Conservation (phyloP, 2,797 vertebrate species). For the Oreonectes daqikongensis region DNA sequence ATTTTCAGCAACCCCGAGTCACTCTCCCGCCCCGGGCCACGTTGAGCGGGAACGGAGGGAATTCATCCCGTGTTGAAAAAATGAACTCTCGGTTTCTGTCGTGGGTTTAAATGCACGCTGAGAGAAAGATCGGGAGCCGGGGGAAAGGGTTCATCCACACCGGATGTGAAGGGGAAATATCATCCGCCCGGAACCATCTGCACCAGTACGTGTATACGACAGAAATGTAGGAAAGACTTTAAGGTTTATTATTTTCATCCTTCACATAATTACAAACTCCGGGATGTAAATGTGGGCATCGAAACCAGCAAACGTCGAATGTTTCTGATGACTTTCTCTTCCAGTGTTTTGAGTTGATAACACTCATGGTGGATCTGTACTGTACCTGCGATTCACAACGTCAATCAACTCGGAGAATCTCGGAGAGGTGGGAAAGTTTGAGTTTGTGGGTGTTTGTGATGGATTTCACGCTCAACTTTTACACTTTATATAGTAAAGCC, state of each 20-base stretch:
- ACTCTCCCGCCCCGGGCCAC: conserved; percentile 13
- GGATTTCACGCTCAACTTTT: not conserved
- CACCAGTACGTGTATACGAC: no score
- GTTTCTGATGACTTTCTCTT: not conserved
- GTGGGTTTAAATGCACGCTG: not conserved
- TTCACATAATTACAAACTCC: not conserved
- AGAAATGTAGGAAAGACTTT: no score
- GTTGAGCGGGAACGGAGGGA: conserved; percentile 30
- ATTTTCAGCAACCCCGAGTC: conserved; percentile 54
- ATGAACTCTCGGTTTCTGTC: conserved; percentile 40
- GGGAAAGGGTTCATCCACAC: not conserved
- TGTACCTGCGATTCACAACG: not conserved
- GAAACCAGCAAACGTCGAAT: not conserved
- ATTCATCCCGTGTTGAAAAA: conserved; percentile 38
- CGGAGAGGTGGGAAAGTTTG: not conserved
- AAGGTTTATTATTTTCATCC: no score
- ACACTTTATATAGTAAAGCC: not conserved
- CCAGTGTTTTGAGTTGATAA: not conserved
- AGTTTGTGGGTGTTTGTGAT: not conserved
- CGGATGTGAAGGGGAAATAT: not conserved
- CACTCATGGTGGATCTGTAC: not conserved
- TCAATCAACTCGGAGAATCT: not conserved
- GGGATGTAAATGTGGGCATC: not conserved
- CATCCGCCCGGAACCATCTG: not conserved
- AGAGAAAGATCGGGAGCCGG: conserved; percentile 1